Evolutionary conservation across 2,888 invertebrate species (phyloP), one percentile per base, ranked within the genome.

Genomic region (Gibbula magus): DNA sequence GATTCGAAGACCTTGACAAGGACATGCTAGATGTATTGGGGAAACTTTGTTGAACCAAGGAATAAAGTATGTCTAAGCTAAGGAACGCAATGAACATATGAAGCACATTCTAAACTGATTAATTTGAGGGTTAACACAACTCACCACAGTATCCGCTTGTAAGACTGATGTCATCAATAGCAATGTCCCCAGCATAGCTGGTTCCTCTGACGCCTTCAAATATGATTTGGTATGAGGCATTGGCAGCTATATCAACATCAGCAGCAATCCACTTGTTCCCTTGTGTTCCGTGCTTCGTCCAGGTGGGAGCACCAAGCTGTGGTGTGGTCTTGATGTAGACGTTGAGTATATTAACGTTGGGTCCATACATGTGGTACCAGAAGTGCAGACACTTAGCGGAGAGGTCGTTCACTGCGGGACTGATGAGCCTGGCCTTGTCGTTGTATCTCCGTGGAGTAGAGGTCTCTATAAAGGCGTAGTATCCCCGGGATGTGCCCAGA

Each of bases 341-440:
- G 82, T 88, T 88, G 22, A 91, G 84, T 0, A 87, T 86, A 67
- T 87, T 87, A 8, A 89, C 85, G 83, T 88, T 86, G 54, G 86
- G 85, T 22, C 91, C 91, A 78, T 89, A 90, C 91, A 91, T 91
- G 79, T 91, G 90, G 80, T 90, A 91, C 90, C 90, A 91, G 87
- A 91, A 91, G 45, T 85, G 88, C 29, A 89, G 84, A 81, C 89
- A 89, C 81, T 86, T 88, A 1, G 78, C 61, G 13, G 83, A 20
- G 4, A 61, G 53, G 0, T 83, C 39, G n/a, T 45, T 82, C 16
- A 88, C 78, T 18, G 79, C n/a, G 10, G 81, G 70, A 75, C 86
- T 88, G 32, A 83, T 77, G n/a, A 90, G 39, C 53, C 86, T 77
- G 7, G 88, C 88, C n/a, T 83, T 86, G 82, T 87, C 88, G 51